phyloP scores from a whole-genome alignment of 2,888 invertebrate species.

The Dryobotodes eremita region DNA sequence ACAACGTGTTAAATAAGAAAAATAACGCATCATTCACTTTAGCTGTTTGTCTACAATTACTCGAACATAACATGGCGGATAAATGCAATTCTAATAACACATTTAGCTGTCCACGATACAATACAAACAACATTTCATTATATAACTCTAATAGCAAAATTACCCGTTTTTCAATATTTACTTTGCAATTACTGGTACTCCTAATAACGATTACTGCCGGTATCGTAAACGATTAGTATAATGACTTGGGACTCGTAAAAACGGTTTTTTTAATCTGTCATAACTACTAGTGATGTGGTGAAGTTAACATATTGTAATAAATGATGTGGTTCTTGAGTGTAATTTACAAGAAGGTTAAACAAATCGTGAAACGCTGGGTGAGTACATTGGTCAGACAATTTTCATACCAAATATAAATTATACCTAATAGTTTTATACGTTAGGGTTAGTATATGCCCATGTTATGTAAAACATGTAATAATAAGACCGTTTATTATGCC shows the following conservation, averaged over 20 bases:
- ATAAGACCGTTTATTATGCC: conserved; percentile 27
- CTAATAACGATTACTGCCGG: conserved; percentile 43
- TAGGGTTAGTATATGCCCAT: conserved; percentile 6
- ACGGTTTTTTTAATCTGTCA: conserved; percentile 40
- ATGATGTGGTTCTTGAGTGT: conserved; percentile 59
- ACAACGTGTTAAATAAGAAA: conserved; percentile 14
- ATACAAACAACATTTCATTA: conserved; percentile 36
- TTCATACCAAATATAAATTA: not conserved
- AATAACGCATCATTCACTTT: conserved; percentile 22
- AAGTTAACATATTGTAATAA: conserved; percentile 44
- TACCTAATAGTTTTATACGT: not conserved
- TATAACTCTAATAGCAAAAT: conserved; percentile 41
- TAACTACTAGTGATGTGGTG: conserved; percentile 47
- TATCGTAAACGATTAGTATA: conserved; percentile 51
- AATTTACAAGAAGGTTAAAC: conserved; percentile 60
- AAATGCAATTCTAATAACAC: conserved; percentile 45
- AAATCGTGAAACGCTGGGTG: conserved; percentile 54
- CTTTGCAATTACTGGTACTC: conserved; percentile 53
- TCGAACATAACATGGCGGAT: conserved; percentile 21
- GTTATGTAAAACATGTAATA: conserved; percentile 35
- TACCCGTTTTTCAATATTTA: conserved; percentile 56
- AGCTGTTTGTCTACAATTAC: conserved; percentile 27
- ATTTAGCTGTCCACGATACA: conserved; percentile 31
- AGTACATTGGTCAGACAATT: conserved; percentile 23
- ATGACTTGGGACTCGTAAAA: conserved; percentile 57